These are phyloP conservation scores for Lissocephala sabroskyi DNA, from an alignment of 2,888 invertebrate genomes.

Conservation along the genomic window DNA sequence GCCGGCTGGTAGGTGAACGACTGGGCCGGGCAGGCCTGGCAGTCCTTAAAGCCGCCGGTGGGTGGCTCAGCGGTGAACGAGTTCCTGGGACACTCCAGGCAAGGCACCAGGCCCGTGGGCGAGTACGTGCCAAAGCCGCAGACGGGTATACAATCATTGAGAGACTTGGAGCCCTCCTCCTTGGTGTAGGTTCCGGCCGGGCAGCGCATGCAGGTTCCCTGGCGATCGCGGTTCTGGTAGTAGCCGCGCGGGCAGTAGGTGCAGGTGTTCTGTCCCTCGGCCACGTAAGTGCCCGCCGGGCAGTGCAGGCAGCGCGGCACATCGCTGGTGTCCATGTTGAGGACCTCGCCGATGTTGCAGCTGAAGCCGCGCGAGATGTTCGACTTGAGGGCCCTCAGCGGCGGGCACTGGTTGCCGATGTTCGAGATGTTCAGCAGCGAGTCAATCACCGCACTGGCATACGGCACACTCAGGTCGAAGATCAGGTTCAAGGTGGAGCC, in stretches of 20 bases:
- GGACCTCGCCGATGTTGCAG: slow-evolving; percentile 93
- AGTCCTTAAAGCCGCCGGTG: slow-evolving; percentile 92
- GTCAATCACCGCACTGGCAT: slow-evolving; percentile 91
- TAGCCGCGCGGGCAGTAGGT: slow-evolving; percentile 92
- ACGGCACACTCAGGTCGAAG: slow-evolving; percentile 94
- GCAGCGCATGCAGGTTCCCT: slow-evolving; percentile 91
- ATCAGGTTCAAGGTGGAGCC: slow-evolving; percentile 94
- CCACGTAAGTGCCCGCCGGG: slow-evolving; percentile 95
- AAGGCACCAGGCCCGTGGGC: slow-evolving; percentile 93
- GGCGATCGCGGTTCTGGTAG: slow-evolving; percentile 93
- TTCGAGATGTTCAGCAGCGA: slow-evolving; percentile 90
- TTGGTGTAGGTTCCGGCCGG: slow-evolving; percentile 94
- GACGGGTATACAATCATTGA: slow-evolving; percentile 91
- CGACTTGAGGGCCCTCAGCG: slow-evolving; percentile 88
- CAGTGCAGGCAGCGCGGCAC: slow-evolving; percentile 96
- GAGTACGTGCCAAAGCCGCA: slow-evolving; percentile 98
- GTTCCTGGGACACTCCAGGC: slow-evolving; percentile 93
- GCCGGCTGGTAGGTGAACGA: slow-evolving; percentile 93
- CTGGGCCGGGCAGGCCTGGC: slow-evolving; percentile 91
- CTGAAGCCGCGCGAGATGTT: slow-evolving; percentile 91
- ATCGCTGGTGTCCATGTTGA: slow-evolving; percentile 93
- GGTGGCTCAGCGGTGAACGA: slow-evolving; percentile 92
- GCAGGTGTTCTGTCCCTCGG: slow-evolving; percentile 91
- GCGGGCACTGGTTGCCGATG: slow-evolving; percentile 94
- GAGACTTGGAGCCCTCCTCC: slow-evolving; percentile 90